A percentile compares a stretch with the other conserved stretches of the same genome.
These are phyloP conservation scores for Poeciliopsis retropinna DNA, from an alignment of 2,113 vertebrate genomes.

Conservation along the genomic window DNA sequence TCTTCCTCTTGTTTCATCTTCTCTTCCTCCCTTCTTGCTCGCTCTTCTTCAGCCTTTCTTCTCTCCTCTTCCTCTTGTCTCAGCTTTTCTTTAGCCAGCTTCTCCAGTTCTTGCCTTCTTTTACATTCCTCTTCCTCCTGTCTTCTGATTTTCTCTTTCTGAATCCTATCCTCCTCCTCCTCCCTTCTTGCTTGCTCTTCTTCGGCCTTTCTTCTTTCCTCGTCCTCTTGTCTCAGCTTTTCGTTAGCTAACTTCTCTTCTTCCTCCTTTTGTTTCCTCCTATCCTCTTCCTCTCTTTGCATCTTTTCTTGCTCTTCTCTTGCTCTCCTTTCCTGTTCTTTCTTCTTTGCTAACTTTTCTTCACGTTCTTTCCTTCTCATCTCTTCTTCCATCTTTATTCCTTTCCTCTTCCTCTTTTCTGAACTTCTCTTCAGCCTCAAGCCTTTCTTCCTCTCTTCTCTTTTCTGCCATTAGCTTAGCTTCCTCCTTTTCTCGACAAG, in stretches of 20 bases:
- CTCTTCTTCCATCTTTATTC: constrained; percentile 9
- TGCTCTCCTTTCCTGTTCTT: constrained; percentile 1
- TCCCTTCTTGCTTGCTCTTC: neutral
- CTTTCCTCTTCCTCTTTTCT: constrained; percentile 15
- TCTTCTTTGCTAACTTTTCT: neutral
- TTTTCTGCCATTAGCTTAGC: constrained; percentile 1
- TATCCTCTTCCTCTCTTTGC: neutral
- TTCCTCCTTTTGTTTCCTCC: constrained; percentile 8
- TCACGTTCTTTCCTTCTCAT: neutral
- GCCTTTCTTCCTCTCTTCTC: neutral
- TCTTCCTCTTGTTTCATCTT: neutral
- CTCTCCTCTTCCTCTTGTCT: constrained; percentile 5
- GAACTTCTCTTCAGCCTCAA: constrained; percentile 18
- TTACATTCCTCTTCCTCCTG: neutral
- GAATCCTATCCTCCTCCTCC: constrained; percentile 1
- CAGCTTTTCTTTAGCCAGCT: constrained; percentile 12
- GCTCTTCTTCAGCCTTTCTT: neutral
- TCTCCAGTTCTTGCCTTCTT: neutral
- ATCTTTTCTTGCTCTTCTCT: neutral
- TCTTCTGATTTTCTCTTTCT: neutral
- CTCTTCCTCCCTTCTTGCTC: constrained; percentile 4
- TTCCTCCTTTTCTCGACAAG: neutral
- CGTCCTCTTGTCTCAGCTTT: constrained; percentile 16
- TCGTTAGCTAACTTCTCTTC: constrained; percentile 9
- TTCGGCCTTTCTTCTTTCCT: constrained; percentile 8